phyloP scores from a whole-genome alignment of 2,888 invertebrate species.

The Brachyptera putata region DNA sequence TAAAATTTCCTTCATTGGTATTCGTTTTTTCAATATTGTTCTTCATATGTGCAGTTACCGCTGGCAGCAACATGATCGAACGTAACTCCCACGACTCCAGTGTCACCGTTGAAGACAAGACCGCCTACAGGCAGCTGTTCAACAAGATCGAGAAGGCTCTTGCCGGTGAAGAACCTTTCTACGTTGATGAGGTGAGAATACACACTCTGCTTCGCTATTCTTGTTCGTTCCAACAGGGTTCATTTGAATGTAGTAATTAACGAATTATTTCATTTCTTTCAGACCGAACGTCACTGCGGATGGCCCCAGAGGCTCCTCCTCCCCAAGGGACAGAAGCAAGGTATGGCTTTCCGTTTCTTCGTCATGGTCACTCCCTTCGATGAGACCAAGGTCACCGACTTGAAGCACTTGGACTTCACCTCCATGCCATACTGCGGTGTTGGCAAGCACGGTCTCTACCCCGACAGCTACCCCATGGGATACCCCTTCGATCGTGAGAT shows the following conservation, averaged over 20 bases:
- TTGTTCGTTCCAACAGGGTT: too few species aligned
- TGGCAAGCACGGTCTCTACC: slow-evolving; percentile 40
- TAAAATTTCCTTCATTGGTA: slow-evolving; percentile 33
- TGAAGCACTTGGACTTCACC: slow-evolving; percentile 23
- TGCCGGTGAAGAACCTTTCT: slow-evolving; percentile 51
- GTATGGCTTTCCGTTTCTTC: slow-evolving; percentile 61
- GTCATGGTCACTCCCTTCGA: slow-evolving; percentile 50
- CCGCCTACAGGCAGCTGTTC: slow-evolving; percentile 60
- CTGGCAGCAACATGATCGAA: slow-evolving; percentile 62
- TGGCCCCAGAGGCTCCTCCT: slow-evolving; percentile 67
- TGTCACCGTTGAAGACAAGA: slow-evolving; percentile 58
- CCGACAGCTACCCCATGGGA: slow-evolving; percentile 61
- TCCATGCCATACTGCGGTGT: slow-evolving; percentile 49
- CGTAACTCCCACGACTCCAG: slow-evolving; percentile 65
- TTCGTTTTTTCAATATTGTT: too few species aligned
- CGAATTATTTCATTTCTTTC: too few species aligned
- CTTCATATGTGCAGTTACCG: slow-evolving; percentile 43
- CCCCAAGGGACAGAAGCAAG: slow-evolving; percentile 64
- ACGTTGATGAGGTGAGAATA: slow-evolving; percentile 37
- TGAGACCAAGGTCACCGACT: slow-evolving; percentile 25
- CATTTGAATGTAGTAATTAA: too few species aligned
- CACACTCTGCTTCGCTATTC: not conserved
- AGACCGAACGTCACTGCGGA: slow-evolving; percentile 53
- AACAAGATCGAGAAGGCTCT: slow-evolving; percentile 57
- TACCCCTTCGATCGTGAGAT: slow-evolving; percentile 70